Evolutionary conservation across 1,140 invertebrate genomes (phyloP), one percentile per base, ranked within the genome.

Genomic region (Cydia pomonella): DNA sequence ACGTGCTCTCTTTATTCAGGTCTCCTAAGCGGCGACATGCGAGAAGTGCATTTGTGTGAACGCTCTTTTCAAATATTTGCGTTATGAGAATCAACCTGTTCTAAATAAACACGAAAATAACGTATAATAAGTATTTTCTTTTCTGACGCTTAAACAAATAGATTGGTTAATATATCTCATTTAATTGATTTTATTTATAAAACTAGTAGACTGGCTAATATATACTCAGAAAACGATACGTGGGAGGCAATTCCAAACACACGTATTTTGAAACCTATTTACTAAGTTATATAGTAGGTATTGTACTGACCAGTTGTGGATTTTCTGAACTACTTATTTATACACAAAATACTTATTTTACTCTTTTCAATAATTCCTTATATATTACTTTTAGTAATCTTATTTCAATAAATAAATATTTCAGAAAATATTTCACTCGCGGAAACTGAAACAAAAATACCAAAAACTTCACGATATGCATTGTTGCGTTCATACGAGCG

Each of bases 1-100:
- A 69, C 64, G 64, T 69, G 64, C 27, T 29, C 64, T 69, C 64
- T 69, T 69, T 69, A 69, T 69, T 69, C 64, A 69, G 63, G 64
- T 69, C 13, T 41, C 64, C 64, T 18, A 3, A 69, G 47, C 47
- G 47, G 47, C 47, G 47, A 50, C 47, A 50, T 50, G 47, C 47
- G 47, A 50, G 47, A 3, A 50, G 47, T 50, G 47, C 47, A n/a
- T 50, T 50, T 50, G 1, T 50, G 47, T 50, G 9, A n/a, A 7
- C 3, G 13, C 16, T 50, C 47, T 50, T n/a, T n/a, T 18, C n/a
- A 50, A 18, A n/a, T 7, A 50, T 50, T 50, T 50, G 18, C n/a
- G 16, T 47, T 47, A 16, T 5, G 7, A 47, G 13, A 47, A 50
- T 50, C 47, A 50, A 50, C n/a, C 1, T n/a, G 47, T 3, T 18